phyloP scores from a whole-genome alignment of 1,140 invertebrate species.

The Cydia amplana region DNA sequence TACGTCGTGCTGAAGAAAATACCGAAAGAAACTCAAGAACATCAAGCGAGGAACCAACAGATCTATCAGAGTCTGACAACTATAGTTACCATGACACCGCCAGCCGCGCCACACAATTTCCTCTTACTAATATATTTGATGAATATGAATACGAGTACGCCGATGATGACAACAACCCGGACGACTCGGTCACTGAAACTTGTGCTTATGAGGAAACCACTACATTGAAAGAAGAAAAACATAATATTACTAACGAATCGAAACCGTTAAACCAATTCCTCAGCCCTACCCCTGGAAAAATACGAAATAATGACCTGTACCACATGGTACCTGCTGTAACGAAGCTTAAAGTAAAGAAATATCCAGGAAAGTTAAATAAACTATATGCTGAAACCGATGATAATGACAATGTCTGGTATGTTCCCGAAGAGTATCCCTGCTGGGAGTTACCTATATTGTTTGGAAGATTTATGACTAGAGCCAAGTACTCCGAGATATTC shows the following conservation, averaged over 20 bases:
- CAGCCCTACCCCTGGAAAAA: background rate
- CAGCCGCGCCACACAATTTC: background rate
- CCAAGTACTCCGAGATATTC: conserved; percentile 53
- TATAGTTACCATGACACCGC: background rate
- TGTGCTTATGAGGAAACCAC: background rate
- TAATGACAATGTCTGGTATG: conserved; percentile 57
- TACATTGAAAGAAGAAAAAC: background rate
- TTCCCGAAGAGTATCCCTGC: conserved; percentile 60
- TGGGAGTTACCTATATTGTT: conserved; percentile 64
- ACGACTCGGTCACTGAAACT: background rate
- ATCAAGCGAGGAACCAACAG: background rate
- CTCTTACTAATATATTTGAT: conserved; percentile 40
- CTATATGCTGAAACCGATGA: conserved; percentile 11
- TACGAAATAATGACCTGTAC: background rate
- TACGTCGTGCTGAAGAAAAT: background rate
- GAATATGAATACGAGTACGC: conserved; percentile 54
- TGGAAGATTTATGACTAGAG: conserved; percentile 51
- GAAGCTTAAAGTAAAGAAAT: background rate
- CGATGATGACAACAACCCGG: conserved; percentile 30
- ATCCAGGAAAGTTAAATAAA: background rate
- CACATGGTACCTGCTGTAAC: background rate
- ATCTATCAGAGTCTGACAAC: background rate
- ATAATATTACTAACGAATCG: background rate
- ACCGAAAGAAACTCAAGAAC: background rate
- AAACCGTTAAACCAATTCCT: background rate